phyloP scores from a whole-genome alignment of 1,140 invertebrate species.

The Tetramorium parvispinum region DNA sequence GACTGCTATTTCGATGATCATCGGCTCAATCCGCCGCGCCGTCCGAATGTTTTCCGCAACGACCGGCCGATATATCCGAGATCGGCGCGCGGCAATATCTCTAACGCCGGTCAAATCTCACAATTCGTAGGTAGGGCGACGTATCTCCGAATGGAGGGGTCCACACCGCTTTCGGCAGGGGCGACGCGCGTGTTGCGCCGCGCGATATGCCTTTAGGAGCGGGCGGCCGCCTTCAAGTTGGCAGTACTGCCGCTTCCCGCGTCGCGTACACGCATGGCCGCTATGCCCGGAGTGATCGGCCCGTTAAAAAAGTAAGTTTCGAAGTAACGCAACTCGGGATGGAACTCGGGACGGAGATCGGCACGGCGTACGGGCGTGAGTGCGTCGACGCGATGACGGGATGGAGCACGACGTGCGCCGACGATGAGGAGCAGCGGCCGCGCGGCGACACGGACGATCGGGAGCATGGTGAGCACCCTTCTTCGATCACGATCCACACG shows the following conservation, averaged over 20 bases:
- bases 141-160: conserved; percentile 12
- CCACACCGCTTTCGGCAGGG: conserved; percentile 28
- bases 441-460: not conserved
- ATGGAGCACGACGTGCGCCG: not conserved
- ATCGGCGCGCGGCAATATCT: not conserved
- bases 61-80: not conserved
- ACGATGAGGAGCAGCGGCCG: too few species aligned
- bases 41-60: not conserved
- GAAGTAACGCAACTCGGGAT: not conserved
- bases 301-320: conserved; percentile 19
- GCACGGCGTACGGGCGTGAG: not conserved
- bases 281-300: not conserved
- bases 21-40: not conserved
- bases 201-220: conserved; percentile 35
- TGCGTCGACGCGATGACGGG: not conserved
- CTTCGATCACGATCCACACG: conserved; percentile 40
- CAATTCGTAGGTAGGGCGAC: not conserved
- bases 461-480: not conserved
- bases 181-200: not conserved
- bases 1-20: not conserved
- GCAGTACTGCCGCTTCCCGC: conserved; percentile 53
- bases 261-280: conserved; percentile 36
- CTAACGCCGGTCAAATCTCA: not conserved
- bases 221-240: not conserved
- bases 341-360: not conserved